Evolutionary conservation across 2,113 vertebrate genomes (phyloP), one percentile per base, ranked within the genome.

Genomic region (Callopanchax toddi): DNA sequence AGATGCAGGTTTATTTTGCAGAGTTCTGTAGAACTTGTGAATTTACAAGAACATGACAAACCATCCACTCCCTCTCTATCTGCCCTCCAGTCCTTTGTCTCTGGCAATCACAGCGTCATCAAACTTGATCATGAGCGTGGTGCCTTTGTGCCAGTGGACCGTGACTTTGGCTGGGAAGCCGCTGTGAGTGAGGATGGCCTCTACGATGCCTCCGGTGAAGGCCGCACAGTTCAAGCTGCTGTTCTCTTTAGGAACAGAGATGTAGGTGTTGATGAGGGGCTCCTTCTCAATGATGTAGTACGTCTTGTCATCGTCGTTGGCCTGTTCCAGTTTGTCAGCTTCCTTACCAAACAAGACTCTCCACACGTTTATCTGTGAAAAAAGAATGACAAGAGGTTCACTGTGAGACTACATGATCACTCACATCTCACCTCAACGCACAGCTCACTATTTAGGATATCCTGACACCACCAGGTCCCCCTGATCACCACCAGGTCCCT

Each of bases 81-180:
- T 94, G 20, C 95, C 94, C 23, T 97, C 96, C 78, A 97, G 43
- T 23, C 94, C 89, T 70, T 95, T 95, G 76, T 98, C 96, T 1
- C 96, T 91, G 21, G 93, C 90, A 3, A 98, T 95, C 48, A 97
- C 96, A 0, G 93, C 92, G 67, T 97, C 96, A 2, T 97, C 95
- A 3, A 98, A 98, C 86, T 97, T 96, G 61, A 98, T 98, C 96
- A 98, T 98, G n/a, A 98, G 94, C 0, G 96, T 97, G 82, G 96
- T 98, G 64, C 96, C 96, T 82, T 98, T 98, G 90, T 98, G 96
- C 96, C 96, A 97, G 84, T 97, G 96, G 0, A 94, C 95, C 0
- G 95, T 98, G 55, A 96, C 96, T 76, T 96, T 96, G 73, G 96
- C 96, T 0, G 96, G 94, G 85, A 98, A 97, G 57, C 96, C 96